Base-by-base conservation (phyloP, 2,113 vertebrate genomes). In the Eublepharis macularius region DNA sequence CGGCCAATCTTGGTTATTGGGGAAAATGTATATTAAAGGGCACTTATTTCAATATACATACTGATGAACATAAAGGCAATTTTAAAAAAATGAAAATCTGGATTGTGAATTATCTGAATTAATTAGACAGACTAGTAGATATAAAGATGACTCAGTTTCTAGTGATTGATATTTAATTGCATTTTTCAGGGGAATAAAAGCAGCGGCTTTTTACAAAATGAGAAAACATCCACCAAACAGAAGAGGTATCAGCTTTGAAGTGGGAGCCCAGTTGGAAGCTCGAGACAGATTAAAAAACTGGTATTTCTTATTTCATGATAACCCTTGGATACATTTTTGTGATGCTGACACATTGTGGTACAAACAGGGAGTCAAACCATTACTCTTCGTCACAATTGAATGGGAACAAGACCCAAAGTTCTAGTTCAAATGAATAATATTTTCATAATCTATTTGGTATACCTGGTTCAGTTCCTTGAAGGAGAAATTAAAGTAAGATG, bases 221-320 rank as follows among this genome's bases (percentile, higher is more conserved):
- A 99, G 97, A 97, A 99, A 98, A 97, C 98, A 98, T 92, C 98
- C 98, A 92, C 98, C 98, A 79, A 97, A 99, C 95, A 96, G 98
- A 95, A 96, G 97, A 94, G 99, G 99, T 92, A 99, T 99, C 95
- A 97, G 94, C 92, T 99, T 99, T 94, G 97, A 98, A 97, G 97
- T 99, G 90, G 99, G 99, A 96, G 98, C 98, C 94, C 97, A 98
- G 91, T 96, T 99, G 92, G 98, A 99, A 97, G 99, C 98, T 80
- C 96, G 98, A 92, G 99, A 99, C 96, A 97, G 96, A 91, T 98
- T 98, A 93, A 99, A 98, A 96, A 99, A 98, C 96, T 99, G 99
- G 99, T 99, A 98, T 93, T 96, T 97, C 94, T 82, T 86, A 81
- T 76, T 86, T 86, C 60, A 81, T 76, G 79, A 86, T 76, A 76